Evolutionary conservation across 2,888 invertebrate species (phyloP).

Genomic region (Eugnorisma glareosa): DNA sequence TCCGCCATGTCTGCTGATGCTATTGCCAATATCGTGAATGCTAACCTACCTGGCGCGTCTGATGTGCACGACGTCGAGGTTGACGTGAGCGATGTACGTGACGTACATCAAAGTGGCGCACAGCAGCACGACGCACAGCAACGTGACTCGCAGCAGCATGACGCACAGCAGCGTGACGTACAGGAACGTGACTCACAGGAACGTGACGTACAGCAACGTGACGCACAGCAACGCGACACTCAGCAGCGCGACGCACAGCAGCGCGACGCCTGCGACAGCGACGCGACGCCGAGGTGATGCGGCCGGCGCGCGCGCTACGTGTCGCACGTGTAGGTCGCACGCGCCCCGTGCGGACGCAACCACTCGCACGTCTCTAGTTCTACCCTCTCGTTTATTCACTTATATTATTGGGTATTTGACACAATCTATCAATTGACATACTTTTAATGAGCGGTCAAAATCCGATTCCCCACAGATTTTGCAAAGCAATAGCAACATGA

Average conservation of each 20-base stretch:
- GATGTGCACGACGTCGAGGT: slow-evolving; percentile 18
- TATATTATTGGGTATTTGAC: slow-evolving; percentile 6
- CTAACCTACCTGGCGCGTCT: slow-evolving; percentile 65
- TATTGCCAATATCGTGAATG: slow-evolving; percentile 78
- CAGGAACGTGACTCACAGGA: neutral
- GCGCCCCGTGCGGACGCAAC: slow-evolving; percentile 11
- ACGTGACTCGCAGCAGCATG: neutral
- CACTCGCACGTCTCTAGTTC: neutral
- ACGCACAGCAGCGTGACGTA: neutral
- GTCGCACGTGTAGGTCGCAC: slow-evolving; percentile 19
- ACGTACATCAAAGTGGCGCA: neutral
- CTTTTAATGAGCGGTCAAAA: neutral
- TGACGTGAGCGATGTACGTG: neutral
- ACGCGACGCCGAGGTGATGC: slow-evolving; percentile 35
- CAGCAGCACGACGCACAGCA: neutral
- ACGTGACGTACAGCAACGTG: neutral
- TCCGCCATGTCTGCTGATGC: slow-evolving; percentile 79
- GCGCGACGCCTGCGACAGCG: neutral
- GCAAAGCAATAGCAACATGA: neutral
- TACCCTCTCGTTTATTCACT: slow-evolving; percentile 1
- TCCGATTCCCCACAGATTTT: neutral
- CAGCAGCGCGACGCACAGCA: neutral
- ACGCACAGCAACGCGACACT: neutral
- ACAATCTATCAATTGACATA: neutral
- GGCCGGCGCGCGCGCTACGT: slow-evolving; percentile 9